Evolutionary conservation across 2,113 vertebrate species (phyloP), one percentile per base, ranked within the genome.

Genomic region (Clarias magur): DNA sequence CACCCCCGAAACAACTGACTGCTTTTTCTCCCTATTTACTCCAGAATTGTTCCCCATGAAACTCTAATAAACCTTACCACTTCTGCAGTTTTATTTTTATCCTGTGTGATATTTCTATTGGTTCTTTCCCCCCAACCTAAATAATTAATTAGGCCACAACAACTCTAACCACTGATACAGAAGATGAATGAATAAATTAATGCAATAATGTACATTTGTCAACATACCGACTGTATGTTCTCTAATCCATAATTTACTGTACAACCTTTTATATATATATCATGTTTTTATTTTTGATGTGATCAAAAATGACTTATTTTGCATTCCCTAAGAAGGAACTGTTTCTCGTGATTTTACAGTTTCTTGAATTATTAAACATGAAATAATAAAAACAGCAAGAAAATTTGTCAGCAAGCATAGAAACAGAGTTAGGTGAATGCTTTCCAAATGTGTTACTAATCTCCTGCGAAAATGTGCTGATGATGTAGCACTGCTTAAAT

Each of bases 401-500:
- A 27, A 34, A 4, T 10, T 57, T 80, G 54, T 38, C 57, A 81
- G 30, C 79, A 81, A 62, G 30, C 30, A 81, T 62, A 42, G 62
- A 62, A 62, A 6, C 79, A 11, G 30, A 62, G 57, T 80, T 19
- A 2, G 11, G 57, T 38, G 2, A 62, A 81, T 81, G 34, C 19
- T 21, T 62, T 62, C 42, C 57, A 81, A 60, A 30, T 81, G 62
- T 59, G 4, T 80, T 59, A 76, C 53, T 60, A 62, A 81, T 81
- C 59, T 62, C 30, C 57, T 62, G 21, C 42, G 34, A 62, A 62
- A 38, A 62, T 42, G 79, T 81, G 57, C 79, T 42, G 57, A 81
- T 80, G 27, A 38, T 38, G 57, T 62, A 62, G 57, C 30, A 25
- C 79, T 25, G 30, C 34, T 25, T 81, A 81, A 81, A 81, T 80